A percentile compares a stretch with the other conserved stretches of the same genome.
Evolutionary conservation across 2,113 vertebrate genomes (phyloP).

Genomic region (Embiotoca jacksoni): DNA sequence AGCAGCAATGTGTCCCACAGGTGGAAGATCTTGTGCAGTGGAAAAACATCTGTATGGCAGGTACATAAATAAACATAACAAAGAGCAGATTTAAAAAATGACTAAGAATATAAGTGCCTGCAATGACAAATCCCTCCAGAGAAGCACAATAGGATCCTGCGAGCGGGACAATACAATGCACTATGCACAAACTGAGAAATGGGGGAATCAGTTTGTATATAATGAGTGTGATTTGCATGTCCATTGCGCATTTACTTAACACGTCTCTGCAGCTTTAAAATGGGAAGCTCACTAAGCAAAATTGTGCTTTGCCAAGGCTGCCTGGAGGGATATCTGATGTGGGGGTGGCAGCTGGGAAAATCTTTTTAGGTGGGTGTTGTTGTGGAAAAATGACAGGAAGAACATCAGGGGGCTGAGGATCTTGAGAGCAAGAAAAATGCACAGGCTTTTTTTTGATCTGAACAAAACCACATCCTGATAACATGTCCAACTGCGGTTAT

Average conservation of each 20-base stretch:
- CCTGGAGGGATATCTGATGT: constrained; percentile 58
- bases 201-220: constrained; percentile 32
- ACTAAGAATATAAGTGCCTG: neutral
- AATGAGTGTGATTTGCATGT: constrained; percentile 67
- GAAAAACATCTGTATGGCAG: constrained; percentile 91
- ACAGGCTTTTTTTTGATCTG: constrained; percentile 47
- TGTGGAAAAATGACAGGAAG: constrained; percentile 64
- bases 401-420: constrained; percentile 58
- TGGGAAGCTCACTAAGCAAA: constrained; percentile 32
- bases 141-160: constrained; percentile 26
- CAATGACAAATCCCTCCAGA: constrained; percentile 18
- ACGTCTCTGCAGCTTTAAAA: constrained; percentile 42
- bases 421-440: constrained; percentile 43
- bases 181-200: constrained; percentile 26
- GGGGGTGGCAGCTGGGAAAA: constrained; percentile 60
- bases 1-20: constrained; percentile 97
- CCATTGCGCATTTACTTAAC: constrained; percentile 41
- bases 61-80: constrained; percentile 43
- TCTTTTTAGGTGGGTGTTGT: constrained; percentile 62
- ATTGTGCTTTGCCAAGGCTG: constrained; percentile 40
- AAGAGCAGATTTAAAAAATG: constrained; percentile 21
- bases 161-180: constrained; percentile 15
- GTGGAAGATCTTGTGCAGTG: constrained; percentile 99
- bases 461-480: constrained; percentile 68
- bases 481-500: constrained; percentile 32